Base-by-base conservation (phyloP, 2,888 invertebrate genomes). In the Watsonalla binaria region DNA sequence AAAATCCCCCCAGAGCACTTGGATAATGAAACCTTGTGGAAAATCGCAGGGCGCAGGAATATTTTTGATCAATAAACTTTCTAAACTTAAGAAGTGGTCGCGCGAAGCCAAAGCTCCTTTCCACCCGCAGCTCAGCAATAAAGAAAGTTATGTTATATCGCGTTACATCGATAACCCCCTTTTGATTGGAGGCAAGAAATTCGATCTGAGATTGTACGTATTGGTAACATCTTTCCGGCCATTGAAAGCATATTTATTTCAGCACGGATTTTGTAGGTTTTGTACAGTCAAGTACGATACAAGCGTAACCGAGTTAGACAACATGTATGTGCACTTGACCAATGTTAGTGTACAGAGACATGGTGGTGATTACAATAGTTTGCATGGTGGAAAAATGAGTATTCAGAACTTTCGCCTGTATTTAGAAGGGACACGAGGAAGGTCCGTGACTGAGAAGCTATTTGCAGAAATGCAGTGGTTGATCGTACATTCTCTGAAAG, bases 301-400 rank as follows among this genome's bases (percentile, higher is more conserved):
- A 0, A 97, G 95, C 78, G 95, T 96, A 35, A 95, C 95, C 46
- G 97, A 97, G 82, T 83, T 96, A 68, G 97, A 98, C 82, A 98
- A 97, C 80, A 97, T 97, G 95, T 98, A 97, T 75, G 97, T 98
- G 54, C 99, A 99, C 90, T 92, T 99, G 61, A 99, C 99, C 13
- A 99, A 99, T 84, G 99, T 99, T 1, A 98, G 98, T 55, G 98
- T 99, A 13, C 99, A 99, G 84, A 98, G 98, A 80, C 98, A 98
- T 76, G 98, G 98, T 63, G 97, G 96, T 51, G 98, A 98, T 81
- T 99, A 99, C 80, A 99, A 99, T 83, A 95, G 94, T 65, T 92
- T 97, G 54, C 98, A 99, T 73, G 98, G 99, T 13, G 98, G 99
- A 1, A 99, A 99, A 91, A 94, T 98, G 93, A 97, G 97, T 61